phyloP scores from a whole-genome alignment of 2,888 invertebrate genomes.

The Drosophila monieri region DNA sequence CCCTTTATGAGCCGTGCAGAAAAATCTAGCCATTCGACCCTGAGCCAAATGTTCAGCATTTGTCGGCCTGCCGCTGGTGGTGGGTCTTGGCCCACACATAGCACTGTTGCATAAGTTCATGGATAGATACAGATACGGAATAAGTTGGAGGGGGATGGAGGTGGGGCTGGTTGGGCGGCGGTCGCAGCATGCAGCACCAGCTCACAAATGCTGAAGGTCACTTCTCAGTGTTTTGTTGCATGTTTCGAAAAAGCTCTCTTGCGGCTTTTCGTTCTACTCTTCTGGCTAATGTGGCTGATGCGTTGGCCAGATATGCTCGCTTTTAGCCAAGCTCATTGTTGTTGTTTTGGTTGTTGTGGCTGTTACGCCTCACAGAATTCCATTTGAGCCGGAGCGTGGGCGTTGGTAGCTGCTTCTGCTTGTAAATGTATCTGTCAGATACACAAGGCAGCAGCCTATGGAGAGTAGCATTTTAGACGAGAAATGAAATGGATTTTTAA shows the following conservation, averaged over 20 bases:
- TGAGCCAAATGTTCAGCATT: conserved; percentile 75
- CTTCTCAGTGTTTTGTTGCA: conserved; percentile 61
- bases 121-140: conserved; percentile 29
- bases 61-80: conserved; percentile 49
- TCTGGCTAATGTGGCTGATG: conserved; percentile 39
- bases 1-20: conserved; percentile 64
- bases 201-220: conserved; percentile 66
- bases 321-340: conserved; percentile 13
- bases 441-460: conserved; percentile 44
- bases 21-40: conserved; percentile 67
- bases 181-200: conserved; percentile 23
- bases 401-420: conserved; percentile 14
- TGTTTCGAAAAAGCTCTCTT: conserved; percentile 64
- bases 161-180: conserved; percentile 1
- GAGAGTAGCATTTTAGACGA: conserved; percentile 8
- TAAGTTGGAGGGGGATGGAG: background rate
- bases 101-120: background rate
- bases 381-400: conserved; percentile 24
- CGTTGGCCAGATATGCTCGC: conserved; percentile 43
- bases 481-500: conserved; percentile 1
- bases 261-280: conserved; percentile 41
- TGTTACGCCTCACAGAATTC: conserved; percentile 65
- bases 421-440: conserved; percentile 60
- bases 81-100: conserved; percentile 44
- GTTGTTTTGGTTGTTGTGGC: conserved; percentile 36